These are phyloP conservation scores for Peromyscus nudipes DNA, from an alignment of 2,797 vertebrate genomes.

Conservation along the genomic window DNA sequence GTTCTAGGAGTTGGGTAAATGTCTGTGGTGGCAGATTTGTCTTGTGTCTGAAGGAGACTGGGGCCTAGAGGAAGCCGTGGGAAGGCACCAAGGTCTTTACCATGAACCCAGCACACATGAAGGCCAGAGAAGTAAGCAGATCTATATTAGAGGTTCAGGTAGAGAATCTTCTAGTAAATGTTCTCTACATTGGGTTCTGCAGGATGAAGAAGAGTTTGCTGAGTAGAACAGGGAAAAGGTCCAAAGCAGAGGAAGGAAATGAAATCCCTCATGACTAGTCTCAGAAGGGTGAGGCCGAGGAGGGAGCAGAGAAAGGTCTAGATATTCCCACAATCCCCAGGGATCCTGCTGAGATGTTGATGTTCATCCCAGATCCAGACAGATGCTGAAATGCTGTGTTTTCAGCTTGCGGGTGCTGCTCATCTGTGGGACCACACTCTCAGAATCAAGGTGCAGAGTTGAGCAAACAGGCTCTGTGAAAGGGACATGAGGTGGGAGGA, in stretches of 20 bases:
- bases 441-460: not conserved
- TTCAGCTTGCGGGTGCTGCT: not conserved
- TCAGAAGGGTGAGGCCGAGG: not conserved
- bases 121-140: not conserved
- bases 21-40: not conserved
- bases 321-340: too few relatives aligned
- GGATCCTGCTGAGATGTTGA: not conserved
- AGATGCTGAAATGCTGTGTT: not conserved
- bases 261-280: not conserved
- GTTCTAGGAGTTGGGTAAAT: not conserved
- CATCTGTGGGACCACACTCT: not conserved
- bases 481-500: not conserved
- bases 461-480: not conserved
- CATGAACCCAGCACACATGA: not conserved
- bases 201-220: slow-evolving; percentile 55
- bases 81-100: accelerated
- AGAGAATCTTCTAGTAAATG: not conserved
- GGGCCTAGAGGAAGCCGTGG: not conserved
- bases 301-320: not conserved
- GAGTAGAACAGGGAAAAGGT: not conserved
- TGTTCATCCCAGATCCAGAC: too few relatives aligned
- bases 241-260: not conserved
- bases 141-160: not conserved
- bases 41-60: not conserved
- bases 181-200: not conserved